Evolutionary conservation across 1,140 invertebrate species (phyloP).

Genomic region (Octopus sinensis): DNA sequence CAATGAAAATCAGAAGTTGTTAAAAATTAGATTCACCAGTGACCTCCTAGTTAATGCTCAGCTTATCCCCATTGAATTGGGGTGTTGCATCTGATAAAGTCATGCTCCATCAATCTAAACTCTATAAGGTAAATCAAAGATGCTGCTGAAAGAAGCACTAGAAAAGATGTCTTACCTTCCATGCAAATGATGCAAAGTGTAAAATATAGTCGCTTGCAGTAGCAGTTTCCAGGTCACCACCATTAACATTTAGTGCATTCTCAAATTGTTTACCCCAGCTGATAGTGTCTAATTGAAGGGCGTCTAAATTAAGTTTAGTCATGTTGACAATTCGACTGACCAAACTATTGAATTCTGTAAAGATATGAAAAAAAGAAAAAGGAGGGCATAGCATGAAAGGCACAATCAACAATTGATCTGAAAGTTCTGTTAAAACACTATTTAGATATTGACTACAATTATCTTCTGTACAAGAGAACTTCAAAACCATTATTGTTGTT

Average conservation of each 20-base stretch:
- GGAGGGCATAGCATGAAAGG: too few relatives aligned
- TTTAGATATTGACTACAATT: too few relatives aligned
- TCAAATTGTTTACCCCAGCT: conserved; percentile 65
- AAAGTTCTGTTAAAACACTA: too few relatives aligned
- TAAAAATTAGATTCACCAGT: too few relatives aligned
- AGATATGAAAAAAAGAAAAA: too few relatives aligned
- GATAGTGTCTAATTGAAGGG: conserved; percentile 62
- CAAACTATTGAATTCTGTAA: conserved; percentile 65
- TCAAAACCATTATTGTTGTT: too few relatives aligned
- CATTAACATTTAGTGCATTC: conserved; percentile 68
- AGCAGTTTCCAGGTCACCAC: conserved; percentile 65
- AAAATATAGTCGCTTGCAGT: conserved; percentile 61
- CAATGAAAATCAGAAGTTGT: too few relatives aligned
- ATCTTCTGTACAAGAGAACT: too few relatives aligned
- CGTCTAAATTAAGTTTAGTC: conserved; percentile 64
- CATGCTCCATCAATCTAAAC: too few relatives aligned
- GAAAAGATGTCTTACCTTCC: conserved; percentile 48
- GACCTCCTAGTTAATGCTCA: neutral
- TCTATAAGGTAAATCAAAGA: too few relatives aligned
- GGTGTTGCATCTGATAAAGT: too few relatives aligned
- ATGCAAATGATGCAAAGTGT: conserved; percentile 57
- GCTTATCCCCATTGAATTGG: neutral
- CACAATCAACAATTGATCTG: too few relatives aligned
- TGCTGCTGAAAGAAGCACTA: neutral
- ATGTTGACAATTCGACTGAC: conserved; percentile 63